Conservation (phyloP, 1,140 invertebrate genomes). For the Coptotermes formosanus region DNA sequence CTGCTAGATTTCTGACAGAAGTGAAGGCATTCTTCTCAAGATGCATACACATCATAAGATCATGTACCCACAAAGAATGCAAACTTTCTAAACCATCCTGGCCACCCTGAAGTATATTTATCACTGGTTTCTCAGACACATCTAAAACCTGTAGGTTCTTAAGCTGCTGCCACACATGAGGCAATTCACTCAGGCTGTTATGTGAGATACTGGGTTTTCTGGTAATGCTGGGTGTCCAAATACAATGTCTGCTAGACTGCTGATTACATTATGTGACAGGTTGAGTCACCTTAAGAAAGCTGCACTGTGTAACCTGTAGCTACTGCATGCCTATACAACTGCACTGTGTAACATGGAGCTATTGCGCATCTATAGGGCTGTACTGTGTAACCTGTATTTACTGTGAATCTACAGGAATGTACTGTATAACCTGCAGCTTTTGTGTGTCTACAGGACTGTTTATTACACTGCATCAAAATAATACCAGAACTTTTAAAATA, state of each 20-base stretch:
- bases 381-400: no score
- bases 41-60: slow-evolving; percentile 65
- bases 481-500: not conserved
- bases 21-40: slow-evolving; percentile 84
- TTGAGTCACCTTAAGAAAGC: no score
- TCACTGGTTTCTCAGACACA: slow-evolving; percentile 75
- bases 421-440: not conserved
- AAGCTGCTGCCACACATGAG: slow-evolving; percentile 64
- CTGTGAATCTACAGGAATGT: no score
- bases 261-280: slow-evolving; percentile 74
- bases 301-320: not conserved
- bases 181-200: slow-evolving; percentile 52
- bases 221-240: slow-evolving; percentile 77
- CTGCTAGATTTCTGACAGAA: slow-evolving; percentile 64
- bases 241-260: slow-evolving; percentile 59
- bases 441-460: not conserved
- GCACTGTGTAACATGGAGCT: not conserved
- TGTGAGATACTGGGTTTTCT: slow-evolving; percentile 75
- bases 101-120: slow-evolving; percentile 67
- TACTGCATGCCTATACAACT: not conserved
- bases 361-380: no score
- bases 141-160: slow-evolving; percentile 67
- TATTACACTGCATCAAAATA: not conserved
- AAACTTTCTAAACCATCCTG: slow-evolving; percentile 68
- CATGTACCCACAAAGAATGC: slow-evolving; percentile 57